phyloP scores from a whole-genome alignment of 2,888 invertebrate genomes.

The Sarcophaga caerulescens region DNA sequence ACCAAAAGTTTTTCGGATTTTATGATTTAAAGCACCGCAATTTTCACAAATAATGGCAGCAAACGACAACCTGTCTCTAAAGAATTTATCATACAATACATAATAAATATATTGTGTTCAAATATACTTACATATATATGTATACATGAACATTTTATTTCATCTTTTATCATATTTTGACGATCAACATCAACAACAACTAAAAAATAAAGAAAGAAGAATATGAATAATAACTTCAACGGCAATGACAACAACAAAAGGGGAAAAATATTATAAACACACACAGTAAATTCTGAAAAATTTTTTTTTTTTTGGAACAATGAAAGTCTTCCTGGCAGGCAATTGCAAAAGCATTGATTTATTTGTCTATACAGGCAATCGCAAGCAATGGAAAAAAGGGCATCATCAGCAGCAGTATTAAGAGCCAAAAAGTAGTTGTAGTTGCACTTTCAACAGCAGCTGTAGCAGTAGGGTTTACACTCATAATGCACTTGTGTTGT shows the following conservation, averaged over 20 bases:
- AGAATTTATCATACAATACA: conserved; percentile 64
- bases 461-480: background rate
- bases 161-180: conserved; percentile 63
- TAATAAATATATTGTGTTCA: conserved; percentile 45
- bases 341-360: conserved; percentile 75
- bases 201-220: conserved; percentile 14
- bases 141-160: conserved; percentile 44
- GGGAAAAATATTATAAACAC: conserved; percentile 61
- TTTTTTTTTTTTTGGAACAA: conserved; percentile 72
- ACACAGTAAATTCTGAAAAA: conserved; percentile 25
- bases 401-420: conserved; percentile 43
- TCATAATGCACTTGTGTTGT: conserved; percentile 41
- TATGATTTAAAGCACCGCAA: no score
- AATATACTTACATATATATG: conserved; percentile 1
- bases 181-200: conserved; percentile 63
- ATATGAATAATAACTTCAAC: background rate
- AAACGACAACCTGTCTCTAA: conserved; percentile 55
- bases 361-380: conserved; percentile 74
- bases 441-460: conserved; percentile 1
- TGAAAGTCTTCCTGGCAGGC: conserved; percentile 74
- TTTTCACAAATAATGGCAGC: no score
- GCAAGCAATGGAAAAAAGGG: background rate
- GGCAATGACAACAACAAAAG: background rate
- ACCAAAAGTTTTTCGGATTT: no score
- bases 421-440: conserved; percentile 7